Percentiles rank a stretch among this genome's conserved stretches.
Conservation (phyloP, 2,113 vertebrate species). For the Camelus dromedarius region DNA sequence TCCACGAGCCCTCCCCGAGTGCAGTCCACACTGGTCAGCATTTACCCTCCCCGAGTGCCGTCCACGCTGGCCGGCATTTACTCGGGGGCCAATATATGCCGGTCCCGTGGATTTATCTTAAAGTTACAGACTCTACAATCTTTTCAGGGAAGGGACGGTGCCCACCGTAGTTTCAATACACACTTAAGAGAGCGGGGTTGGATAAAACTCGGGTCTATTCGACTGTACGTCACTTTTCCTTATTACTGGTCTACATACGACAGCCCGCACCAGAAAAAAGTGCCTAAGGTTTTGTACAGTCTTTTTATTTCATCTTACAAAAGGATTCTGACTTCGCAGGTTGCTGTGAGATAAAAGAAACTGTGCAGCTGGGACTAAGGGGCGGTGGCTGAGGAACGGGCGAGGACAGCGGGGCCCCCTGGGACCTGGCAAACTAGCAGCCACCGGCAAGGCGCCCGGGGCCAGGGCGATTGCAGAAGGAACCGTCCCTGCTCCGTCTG, state of each 20-base stretch:
- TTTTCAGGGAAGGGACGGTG: rapidly evolving
- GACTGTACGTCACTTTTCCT: not conserved
- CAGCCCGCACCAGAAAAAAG: not conserved
- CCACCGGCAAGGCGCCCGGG: rapidly evolving
- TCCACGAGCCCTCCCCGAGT: rapidly evolving
- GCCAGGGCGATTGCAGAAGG: too few species aligned
- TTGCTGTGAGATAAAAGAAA: not conserved
- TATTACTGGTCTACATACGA: not conserved
- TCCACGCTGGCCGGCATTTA: rapidly evolving
- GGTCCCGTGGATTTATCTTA: rapidly evolving
- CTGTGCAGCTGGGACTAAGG: not conserved
- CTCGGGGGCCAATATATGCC: rapidly evolving
- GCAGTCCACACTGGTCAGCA: rapidly evolving
- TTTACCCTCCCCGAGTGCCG: rapidly evolving
- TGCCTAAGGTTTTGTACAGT: not conserved
- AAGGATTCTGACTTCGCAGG: not conserved
- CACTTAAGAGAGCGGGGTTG: rapidly evolving
- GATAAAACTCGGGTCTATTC: rapidly evolving
- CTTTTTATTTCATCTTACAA: not conserved
- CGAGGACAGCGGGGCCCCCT: not conserved
- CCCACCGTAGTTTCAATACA: rapidly evolving
- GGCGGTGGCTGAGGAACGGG: not conserved
- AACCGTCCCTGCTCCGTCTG: rapidly evolving
- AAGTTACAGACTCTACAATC: rapidly evolving
- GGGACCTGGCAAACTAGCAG: too few species aligned